A percentile compares a stretch with the other conserved stretches of the same genome.
phyloP scores from a whole-genome alignment of 1,140 invertebrate species.

The Zaprionus davidi region DNA sequence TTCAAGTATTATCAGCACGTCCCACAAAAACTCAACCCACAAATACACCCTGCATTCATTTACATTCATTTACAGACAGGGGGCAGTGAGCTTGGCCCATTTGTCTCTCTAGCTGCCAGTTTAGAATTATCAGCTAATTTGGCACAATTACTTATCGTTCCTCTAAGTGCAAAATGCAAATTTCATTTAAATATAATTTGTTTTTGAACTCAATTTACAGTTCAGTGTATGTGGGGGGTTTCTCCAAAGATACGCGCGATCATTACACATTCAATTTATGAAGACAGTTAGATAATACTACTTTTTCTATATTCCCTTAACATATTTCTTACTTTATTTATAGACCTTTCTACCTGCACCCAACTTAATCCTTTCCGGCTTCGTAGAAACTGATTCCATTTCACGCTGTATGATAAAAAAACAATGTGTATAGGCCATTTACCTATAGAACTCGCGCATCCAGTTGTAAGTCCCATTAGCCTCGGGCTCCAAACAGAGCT shows the following conservation, averaged over 20 bases:
- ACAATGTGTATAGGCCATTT: constrained; percentile 27
- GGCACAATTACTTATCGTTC: constrained; percentile 55
- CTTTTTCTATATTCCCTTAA: not conserved
- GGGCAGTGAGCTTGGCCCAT: not conserved
- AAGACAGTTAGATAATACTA: not conserved
- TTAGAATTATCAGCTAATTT: constrained; percentile 40
- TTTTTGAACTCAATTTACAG: not conserved
- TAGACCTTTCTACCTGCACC: not conserved
- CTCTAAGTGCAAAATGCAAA: constrained; percentile 26
- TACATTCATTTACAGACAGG: constrained; percentile 20
- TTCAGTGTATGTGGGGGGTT: not conserved
- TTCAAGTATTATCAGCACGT: constrained; percentile 22
- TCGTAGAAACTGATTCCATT: not conserved
- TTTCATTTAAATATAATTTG: constrained; percentile 7
- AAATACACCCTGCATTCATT: constrained; percentile 23
- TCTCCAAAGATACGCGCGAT: not conserved
- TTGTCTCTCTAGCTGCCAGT: constrained; percentile 5
- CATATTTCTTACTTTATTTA: not conserved
- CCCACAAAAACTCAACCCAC: constrained; percentile 10
- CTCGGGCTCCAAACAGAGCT: not conserved
- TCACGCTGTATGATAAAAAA: constrained; percentile 22
- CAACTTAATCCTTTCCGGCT: not conserved
- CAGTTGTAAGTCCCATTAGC: constrained; percentile 27
- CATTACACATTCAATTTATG: not conserved
- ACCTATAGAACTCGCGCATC: constrained; percentile 23